Conservation (phyloP, 2,113 vertebrate species). For the Myiagra hebetior region DNA sequence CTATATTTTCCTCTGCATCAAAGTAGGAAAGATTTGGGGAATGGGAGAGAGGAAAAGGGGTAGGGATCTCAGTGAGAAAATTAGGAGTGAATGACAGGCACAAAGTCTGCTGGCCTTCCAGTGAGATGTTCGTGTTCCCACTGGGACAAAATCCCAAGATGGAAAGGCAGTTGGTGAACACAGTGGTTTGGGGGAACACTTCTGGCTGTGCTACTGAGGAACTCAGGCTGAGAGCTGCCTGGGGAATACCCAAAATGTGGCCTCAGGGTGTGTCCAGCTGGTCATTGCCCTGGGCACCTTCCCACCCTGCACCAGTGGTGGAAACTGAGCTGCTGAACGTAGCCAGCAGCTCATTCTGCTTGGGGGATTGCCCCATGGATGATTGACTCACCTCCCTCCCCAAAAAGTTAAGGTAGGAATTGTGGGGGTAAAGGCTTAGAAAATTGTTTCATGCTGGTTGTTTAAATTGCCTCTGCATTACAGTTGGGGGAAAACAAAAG, state of each 20-base stretch:
- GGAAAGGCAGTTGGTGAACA: not conserved
- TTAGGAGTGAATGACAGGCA: not conserved
- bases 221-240: not conserved
- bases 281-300: not conserved
- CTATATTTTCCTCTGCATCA: not conserved
- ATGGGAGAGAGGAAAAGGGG: not conserved
- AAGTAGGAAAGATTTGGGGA: not conserved
- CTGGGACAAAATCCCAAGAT: not conserved
- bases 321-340: not conserved
- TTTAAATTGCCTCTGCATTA: conserved; percentile 5
- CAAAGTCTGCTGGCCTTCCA: not conserved
- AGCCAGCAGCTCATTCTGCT: not conserved
- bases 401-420: not conserved
- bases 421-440: not conserved
- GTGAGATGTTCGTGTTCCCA: not conserved
- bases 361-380: not conserved
- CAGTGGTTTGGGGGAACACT: not conserved
- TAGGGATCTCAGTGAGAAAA: not conserved
- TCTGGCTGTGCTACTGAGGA: not conserved
- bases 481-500: not conserved
- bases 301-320: not conserved
- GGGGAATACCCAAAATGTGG: not conserved
- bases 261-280: not conserved
- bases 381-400: not conserved
- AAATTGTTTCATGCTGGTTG: conserved; percentile 27